These are phyloP conservation scores for Drosophila triauraria DNA, from an alignment of 1,140 invertebrate genomes.

Conservation along the genomic window DNA sequence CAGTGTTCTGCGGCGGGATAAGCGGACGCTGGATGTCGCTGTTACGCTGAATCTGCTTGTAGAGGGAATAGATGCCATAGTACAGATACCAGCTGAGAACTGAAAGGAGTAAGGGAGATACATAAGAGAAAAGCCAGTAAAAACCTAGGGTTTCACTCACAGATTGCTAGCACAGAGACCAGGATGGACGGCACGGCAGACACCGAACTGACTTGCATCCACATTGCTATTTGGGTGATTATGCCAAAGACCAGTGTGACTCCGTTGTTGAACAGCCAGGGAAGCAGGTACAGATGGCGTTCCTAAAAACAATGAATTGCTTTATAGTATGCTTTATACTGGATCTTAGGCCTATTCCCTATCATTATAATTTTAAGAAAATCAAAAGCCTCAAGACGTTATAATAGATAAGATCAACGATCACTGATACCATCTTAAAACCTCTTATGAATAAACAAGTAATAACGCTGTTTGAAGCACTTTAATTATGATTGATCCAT, in stretches of 20 bases:
- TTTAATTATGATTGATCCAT: not conserved
- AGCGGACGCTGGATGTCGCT: conserved; percentile 45
- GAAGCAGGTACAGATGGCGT: conserved; percentile 57
- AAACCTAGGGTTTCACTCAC: not conserved
- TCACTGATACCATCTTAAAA: not conserved
- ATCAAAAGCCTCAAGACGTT: no score
- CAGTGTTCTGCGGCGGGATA: conserved; percentile 4
- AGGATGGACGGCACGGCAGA: not conserved
- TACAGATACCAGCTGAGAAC: conserved; percentile 46
- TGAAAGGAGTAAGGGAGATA: conserved; percentile 15
- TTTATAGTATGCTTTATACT: not conserved
- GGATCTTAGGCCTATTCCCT: no score
- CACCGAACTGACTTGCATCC: not conserved
- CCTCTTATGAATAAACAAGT: not conserved
- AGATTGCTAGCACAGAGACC: not conserved
- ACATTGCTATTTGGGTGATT: not conserved
- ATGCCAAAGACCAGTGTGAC: not conserved
- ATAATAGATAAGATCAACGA: not conserved
- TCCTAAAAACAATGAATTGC: conserved; percentile 28
- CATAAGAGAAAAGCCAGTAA: not conserved
- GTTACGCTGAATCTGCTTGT: conserved; percentile 45
- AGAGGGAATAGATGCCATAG: conserved; percentile 62
- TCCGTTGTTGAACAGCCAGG: conserved; percentile 59
- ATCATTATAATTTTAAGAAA: no score
- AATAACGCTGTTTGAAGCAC: not conserved